Base-by-base conservation (phyloP, 2,888 invertebrate species). In the Synanthedon andrenaeformis region DNA sequence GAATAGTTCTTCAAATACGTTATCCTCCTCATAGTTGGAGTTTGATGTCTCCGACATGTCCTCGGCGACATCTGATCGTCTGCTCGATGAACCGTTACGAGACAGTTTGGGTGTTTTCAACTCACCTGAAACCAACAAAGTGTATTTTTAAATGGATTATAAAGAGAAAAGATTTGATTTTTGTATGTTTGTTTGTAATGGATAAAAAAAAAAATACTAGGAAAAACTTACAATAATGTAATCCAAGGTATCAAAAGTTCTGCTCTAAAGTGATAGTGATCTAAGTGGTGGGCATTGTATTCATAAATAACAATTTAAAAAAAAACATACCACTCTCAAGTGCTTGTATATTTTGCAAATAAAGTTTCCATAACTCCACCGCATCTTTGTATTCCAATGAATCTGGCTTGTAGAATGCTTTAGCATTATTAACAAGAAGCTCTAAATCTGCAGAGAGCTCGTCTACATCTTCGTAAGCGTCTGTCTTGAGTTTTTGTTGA, bases 401-500 rank as follows among this genome's bases (percentile, higher is more conserved):
- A 52, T 92, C 94, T 13, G 92, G 89, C 88, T 97, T 97, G 76
- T 98, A 98, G 85, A 97, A 99, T 8, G 95, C 93, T 77, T 97
- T 97, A 0, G 98, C 96, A 87, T 99, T 99, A 65, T 92, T 95
- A 35, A 98, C 93, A 67, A 99, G 90, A 42, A 98, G 89, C 69
- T 97, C 95, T 62, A 99, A 92, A 75, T 99, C 99, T 8, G 91
- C 90, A 45, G 96, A 92, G 57, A 99, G 87, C 70, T 97, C 96
- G 41, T 97, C 97, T 62, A 98, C 90, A 72, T 97, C 96, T 62
- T 95, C 94, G 78, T 99, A 99, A 54, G 98, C 97, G 65, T 99
- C 98, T 0, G 96, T 97, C 90, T 97, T 98, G 10, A 99, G 83
- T 77, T 98, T 99, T 72, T 98, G 98, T 77, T 98, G 98, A 3